Base-by-base conservation (phyloP, 2,113 vertebrate genomes). In the Sinocyclocheilus anshuiensis region DNA sequence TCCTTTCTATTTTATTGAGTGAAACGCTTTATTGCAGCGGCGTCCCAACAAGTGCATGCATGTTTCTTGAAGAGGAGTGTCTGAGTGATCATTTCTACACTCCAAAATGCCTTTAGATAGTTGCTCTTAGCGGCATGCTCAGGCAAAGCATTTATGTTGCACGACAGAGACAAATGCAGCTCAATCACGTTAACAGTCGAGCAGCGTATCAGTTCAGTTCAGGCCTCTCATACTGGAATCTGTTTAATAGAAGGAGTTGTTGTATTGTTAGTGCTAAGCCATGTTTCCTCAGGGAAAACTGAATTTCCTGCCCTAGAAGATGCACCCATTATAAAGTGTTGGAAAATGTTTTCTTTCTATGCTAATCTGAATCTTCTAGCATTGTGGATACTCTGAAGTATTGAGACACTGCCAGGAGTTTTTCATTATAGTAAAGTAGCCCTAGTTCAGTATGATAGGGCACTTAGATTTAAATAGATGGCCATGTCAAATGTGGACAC, bases 41-140 rank as follows among this genome's bases (percentile, higher is more conserved):
- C 7, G 16, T 77, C 6, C 39, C 48, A 69, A 77, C 87, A 86
- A 88, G 87, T 72, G 87, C 8, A 33, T 72, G 87, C 87, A 86
- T 18, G 87, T 81, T 82, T 61, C 8, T 48, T 24, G 9, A 82
- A 67, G 33, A 80, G 84, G 75, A 88, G 75, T 77, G 59, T 18
- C 61, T 22, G 39, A 48, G 26, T 83, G 29, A 84, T 84, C 83
- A 77, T 84, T 87, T 87, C 71, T 63, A 74, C 67, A 22, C 39
- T 75, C 65, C 15, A 50, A 13, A 63, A 72, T 18, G 74, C n/a
- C 45, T 67, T 81, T 39, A 29, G 75, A 36, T 20, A 72, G 24
- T 42, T 13, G 20, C 26, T 45, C 42, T 65, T 15, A 24, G 57
- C 12, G 57, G 75, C 84, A 4, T 85, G 84, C 84, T 69, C 4